These are phyloP conservation scores for Bos taurus DNA, from an alignment of 2,113 vertebrate species.

Conservation along the genomic window ARS-UCD2.0 NC_037352.1:29059501-29060000, in stretches of 20 bases:
- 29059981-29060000: background rate
- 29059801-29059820: background rate
- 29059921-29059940: background rate
- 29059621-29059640: background rate
- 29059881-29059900: background rate
- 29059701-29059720: background rate
- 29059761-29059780: background rate
- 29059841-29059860: background rate
- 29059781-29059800: background rate
- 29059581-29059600: background rate
- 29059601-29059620: background rate
- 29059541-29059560: background rate
- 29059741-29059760: background rate
- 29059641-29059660: background rate
- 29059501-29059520: background rate
- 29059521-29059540: background rate
- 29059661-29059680: background rate
- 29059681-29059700: background rate
- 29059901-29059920: background rate
- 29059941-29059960: background rate
- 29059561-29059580: background rate
- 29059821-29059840: background rate
- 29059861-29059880: background rate
- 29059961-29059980: background rate
- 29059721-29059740: background rate